phyloP scores from a whole-genome alignment of 2,113 vertebrate genomes.

The Trematomus loennbergii region DNA sequence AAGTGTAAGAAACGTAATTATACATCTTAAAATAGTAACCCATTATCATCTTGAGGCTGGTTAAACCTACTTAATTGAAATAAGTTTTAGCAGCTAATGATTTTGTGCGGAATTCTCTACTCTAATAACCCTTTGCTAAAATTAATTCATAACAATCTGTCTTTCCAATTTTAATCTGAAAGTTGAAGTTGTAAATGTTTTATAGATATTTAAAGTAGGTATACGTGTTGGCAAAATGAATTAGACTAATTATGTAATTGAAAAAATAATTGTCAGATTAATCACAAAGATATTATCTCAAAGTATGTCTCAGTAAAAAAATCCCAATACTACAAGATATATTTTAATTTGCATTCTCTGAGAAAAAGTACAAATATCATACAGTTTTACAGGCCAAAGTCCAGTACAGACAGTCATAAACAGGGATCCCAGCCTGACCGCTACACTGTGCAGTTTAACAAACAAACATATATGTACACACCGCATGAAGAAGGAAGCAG shows the following conservation, averaged over 20 bases:
- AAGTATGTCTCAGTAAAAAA: neutral
- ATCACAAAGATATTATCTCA: neutral
- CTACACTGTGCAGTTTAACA: conserved; percentile 69
- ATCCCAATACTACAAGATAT: too few relatives aligned
- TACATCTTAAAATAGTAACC: conserved; percentile 58
- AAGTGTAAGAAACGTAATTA: conserved; percentile 58
- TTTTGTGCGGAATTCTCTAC: conserved; percentile 14
- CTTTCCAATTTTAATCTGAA: neutral
- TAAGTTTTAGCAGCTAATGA: conserved; percentile 26
- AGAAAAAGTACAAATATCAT: conserved; percentile 11
- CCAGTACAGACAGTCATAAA: conserved; percentile 40
- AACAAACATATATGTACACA: conserved; percentile 25
- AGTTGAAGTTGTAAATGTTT: neutral
- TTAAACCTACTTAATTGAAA: conserved; percentile 46
- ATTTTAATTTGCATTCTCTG: neutral
- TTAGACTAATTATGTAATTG: neutral
- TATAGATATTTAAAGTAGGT: neutral
- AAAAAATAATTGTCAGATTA: neutral
- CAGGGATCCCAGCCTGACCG: conserved; percentile 65
- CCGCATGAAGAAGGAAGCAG: conserved; percentile 25
- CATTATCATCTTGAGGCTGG: conserved; percentile 48
- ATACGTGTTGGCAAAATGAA: too few relatives aligned
- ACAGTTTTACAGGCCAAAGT: conserved; percentile 37
- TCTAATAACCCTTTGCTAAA: conserved; percentile 30
- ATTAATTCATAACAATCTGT: conserved; percentile 16